Base-by-base conservation (phyloP, 2,797 vertebrate genomes). In the Enteromius thamalakanensis region DNA sequence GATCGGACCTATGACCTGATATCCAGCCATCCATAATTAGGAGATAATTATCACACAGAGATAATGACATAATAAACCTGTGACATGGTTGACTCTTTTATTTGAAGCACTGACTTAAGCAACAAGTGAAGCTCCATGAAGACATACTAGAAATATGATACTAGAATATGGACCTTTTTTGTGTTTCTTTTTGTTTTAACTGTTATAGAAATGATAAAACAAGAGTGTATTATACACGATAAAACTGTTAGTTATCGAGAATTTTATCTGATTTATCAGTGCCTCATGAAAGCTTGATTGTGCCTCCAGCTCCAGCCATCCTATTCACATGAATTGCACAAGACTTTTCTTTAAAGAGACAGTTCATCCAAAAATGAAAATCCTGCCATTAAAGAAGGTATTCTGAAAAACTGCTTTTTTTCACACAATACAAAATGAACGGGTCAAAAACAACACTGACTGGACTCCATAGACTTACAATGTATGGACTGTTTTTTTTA, bases 21-120 rank as follows among this genome's bases (percentile, higher is more conserved):
- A 58, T 40, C 37, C 69, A 49, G 42, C 29, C 9, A 29, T 67
- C 71, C 9, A 32, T 34, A 65, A 65, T 65, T 34, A 34, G 29
- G 7, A 65, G 62, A 32, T 65, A 65, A 65, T 65, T 32, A 32
- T 64, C 15, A 65, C 32, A 65, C 29, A 15, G 19, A 19, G 70
- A 65, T 74, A 81, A 37, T 7, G 5, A 55, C 47, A 45, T 49
- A 49, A 72, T 74, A 51, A 65, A 81, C 26, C 11, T 14, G 69
- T 64, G 69, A 74, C 42, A 49, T 15, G 26, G 69, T 51, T 51
- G 40, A 49, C 69, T 53, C 29, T 26, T 47, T 72, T 19, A 19
- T 72, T 32, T 49, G 3, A 79, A 79, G 47, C 1, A 65, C 4
- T 51, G 6, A 65, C 23, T 37, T 68, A 23, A 68, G 21, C 2